Percentiles rank a stretch among this genome's conserved stretches.
Evolutionary conservation across 2,113 vertebrate genomes (phyloP).

Genomic region (Python bivittatus): DNA sequence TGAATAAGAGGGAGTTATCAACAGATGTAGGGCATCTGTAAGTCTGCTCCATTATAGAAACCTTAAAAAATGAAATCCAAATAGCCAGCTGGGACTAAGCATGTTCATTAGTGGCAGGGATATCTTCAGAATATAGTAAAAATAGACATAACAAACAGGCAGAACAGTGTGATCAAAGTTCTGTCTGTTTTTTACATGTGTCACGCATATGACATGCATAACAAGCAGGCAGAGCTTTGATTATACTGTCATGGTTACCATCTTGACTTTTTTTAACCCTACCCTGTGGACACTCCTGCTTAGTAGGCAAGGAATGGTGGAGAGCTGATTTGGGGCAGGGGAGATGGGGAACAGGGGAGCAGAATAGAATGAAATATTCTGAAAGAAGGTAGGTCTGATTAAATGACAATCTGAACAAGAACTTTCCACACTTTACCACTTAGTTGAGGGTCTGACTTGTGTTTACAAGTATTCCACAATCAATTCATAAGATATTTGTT

Average conservation of each 20-base stretch:
- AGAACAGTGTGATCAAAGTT: neutral
- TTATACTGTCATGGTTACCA: neutral
- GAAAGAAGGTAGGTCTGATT: neutral
- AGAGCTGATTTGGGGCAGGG: neutral
- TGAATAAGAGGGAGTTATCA: neutral
- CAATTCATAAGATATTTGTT: neutral
- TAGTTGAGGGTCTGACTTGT: neutral
- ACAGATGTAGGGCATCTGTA: neutral
- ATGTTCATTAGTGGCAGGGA: neutral
- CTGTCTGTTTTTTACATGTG: neutral
- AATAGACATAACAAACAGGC: neutral
- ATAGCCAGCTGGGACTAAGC: neutral
- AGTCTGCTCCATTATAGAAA: neutral
- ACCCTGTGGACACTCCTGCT: neutral
- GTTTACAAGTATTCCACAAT: neutral
- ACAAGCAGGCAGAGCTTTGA: neutral
- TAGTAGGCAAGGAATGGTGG: neutral
- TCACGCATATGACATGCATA: neutral
- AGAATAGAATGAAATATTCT: neutral
- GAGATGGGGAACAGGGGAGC: no score
- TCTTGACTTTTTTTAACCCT: neutral
- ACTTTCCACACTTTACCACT: neutral
- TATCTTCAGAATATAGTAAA: neutral
- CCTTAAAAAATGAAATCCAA: neutral
- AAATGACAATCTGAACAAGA: neutral